Base-by-base conservation (phyloP, 2,797 vertebrate species). In the Aeoliscus strigatus region DNA sequence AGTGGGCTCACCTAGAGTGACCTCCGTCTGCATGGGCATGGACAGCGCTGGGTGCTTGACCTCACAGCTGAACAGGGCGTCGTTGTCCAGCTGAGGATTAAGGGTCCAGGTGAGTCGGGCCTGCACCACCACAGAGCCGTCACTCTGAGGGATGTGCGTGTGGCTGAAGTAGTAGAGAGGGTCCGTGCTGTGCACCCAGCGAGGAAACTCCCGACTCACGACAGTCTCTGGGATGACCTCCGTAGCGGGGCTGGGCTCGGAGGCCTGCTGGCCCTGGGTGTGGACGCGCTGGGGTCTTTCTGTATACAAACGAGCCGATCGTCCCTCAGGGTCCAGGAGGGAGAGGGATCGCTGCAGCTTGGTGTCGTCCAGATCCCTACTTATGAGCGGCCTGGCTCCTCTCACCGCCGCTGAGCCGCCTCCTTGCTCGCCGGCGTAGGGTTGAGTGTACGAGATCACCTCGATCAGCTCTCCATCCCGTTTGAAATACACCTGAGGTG, bases 21-120 rank as follows among this genome's bases (percentile, higher is more conserved):
- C 88, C 85, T 98, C 96, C 0, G 93, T 88, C 86, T 97, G 93
- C 96, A 99, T 99, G 83, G 95, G 92, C 95, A 97, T 97, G 25
- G 94, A 95, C 63, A 99, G 89, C 0, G 96, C 96, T 0, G 94
- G 91, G 75, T 99, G 96, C 79, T 94, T 96, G 77, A 98, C 94
- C 81, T 99, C 96, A 1, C 96, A 99, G 89, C 95, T 96, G 88
- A 99, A 99, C 30, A 98, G 88, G 0, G 94, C 96, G 2, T 97
- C 94, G 0, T 96, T 96, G 79, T 99, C 96, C n/a, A 96, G 88
- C 76, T 95, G 94, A 0, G 95, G 94, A 80, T 97, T 97, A 40
- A 97, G 91, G n/a, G 92, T 95, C 96, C 96, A 98, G 48, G 93
- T 97, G 65, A 98, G 93, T 16, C 90, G 89, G 61, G 93, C 94